phyloP scores from a whole-genome alignment of 2,888 invertebrate genomes.

The Ornithoptera priamus region DNA sequence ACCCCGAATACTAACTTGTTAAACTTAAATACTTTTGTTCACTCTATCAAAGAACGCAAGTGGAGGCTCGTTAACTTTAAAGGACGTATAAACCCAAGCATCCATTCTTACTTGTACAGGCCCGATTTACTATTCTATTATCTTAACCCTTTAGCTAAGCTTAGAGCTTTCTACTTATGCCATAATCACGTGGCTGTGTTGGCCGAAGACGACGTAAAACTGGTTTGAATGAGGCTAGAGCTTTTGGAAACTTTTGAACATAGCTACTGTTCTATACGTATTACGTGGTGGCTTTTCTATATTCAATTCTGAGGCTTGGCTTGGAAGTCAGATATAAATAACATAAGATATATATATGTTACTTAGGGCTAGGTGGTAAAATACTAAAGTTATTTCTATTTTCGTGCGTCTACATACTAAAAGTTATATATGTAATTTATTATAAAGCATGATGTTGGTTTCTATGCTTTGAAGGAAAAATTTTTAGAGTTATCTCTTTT shows the following conservation, averaged over 20 bases:
- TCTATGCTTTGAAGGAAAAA: no score
- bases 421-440: no score
- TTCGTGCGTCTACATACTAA: no score
- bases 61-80: conserved; percentile 3
- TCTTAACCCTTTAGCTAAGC: conserved; percentile 13
- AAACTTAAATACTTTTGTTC: neutral
- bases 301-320: no score
- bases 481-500: no score
- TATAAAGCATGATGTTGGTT: no score
- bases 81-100: conserved; percentile 8
- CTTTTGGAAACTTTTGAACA: neutral
- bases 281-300: neutral
- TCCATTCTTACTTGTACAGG: conserved; percentile 14
- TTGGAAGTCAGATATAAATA: no score
- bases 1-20: neutral
- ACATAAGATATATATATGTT: no score
- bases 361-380: no score
- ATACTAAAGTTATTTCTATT: no score
- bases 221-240: neutral
- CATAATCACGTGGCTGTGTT: conserved; percentile 21
- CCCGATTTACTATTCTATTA: conserved; percentile 23
- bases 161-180: conserved; percentile 3
- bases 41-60: neutral
- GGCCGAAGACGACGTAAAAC: conserved; percentile 4
- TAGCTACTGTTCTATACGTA: neutral